Percentiles rank a stretch among this genome's conserved stretches.
Evolutionary conservation across 2,113 vertebrate species (phyloP).

Genomic region (Verasper variegatus): DNA sequence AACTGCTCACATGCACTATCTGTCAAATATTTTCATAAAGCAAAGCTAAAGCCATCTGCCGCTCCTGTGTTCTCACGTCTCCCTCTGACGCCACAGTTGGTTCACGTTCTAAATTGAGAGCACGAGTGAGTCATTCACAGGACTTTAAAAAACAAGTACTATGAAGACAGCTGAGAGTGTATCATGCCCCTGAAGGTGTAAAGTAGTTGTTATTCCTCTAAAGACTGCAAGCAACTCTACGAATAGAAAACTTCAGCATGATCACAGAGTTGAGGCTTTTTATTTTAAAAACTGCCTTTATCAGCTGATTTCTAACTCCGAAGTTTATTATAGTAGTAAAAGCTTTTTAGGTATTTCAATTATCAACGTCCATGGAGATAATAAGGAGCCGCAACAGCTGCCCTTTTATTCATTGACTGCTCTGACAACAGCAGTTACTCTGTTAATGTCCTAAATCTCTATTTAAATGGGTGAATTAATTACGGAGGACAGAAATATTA

Average conservation of each 20-base stretch:
- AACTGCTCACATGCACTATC: background rate
- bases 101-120: slow-evolving; percentile 63
- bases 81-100: slow-evolving; percentile 37
- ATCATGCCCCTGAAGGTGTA: slow-evolving; percentile 42
- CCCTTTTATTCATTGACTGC: slow-evolving; percentile 13
- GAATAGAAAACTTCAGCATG: slow-evolving; percentile 19
- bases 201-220: slow-evolving; percentile 34
- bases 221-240: slow-evolving; percentile 26
- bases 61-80: slow-evolving; percentile 46
- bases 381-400: slow-evolving; percentile 2
- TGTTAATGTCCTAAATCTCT: slow-evolving; percentile 7
- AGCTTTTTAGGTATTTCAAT: slow-evolving; percentile 5
- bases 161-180: slow-evolving; percentile 39
- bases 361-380: slow-evolving; percentile 9
- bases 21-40: slow-evolving; percentile 32
- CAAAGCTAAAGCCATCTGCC: slow-evolving; percentile 54
- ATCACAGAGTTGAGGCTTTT: background rate
- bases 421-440: slow-evolving; percentile 21
- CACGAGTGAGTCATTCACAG: slow-evolving; percentile 57
- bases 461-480: background rate
- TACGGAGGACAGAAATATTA: background rate
- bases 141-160: slow-evolving; percentile 41
- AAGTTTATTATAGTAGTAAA: slow-evolving; percentile 7
- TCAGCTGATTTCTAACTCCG: background rate
- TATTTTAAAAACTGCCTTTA: background rate